Base-by-base conservation (phyloP, 2,113 vertebrate species). In the Alaudala cheleensis region DNA sequence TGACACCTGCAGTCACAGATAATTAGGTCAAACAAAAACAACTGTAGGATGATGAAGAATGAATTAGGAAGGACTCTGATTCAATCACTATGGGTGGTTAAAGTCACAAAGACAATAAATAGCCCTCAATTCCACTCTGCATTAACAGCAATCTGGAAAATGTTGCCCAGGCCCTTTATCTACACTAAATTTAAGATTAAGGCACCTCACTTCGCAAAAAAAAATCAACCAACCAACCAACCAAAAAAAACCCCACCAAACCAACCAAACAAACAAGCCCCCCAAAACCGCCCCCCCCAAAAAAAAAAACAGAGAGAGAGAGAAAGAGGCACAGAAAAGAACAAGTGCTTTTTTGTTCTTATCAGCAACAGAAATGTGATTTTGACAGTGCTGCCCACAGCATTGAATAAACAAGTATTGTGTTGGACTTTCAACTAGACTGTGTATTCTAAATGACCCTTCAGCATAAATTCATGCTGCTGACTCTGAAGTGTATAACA, bases 1-100 rank as follows among this genome's bases (percentile, higher is more conserved):
- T 89, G 81, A 61, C 49, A 70, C 44, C 17, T 71, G 40, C 50
- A 72, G 64, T 58, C 34, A 71, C 49, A 80, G 60, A 65, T 58
- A 93, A 85, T 87, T 94, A 90, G 45, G 39, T 82, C 53, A 95
- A 81, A 76, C 12, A 69, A 82, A 85, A 67, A 31, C 34, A 76
- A 47, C 40, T 81, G 26, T 17, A 64, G 51, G 40, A 71, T 81
- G 57, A 93, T 89, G 61, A 91, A 58, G 81, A 85, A 81, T 90
- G 81, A 67, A 78, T 94, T 79, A 79, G 28, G 54, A 90, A 87
- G 49, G 53, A 72, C 49, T 89, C 56, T 91, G 57, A 53, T 95
- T 95, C 88, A 57, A 17, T 83, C 23, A 70, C 69, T 78, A 37
- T 20, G 31, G 14, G 64, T 87, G 33, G 37, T 74, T 95, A 47